A percentile compares a stretch with the other conserved stretches of the same genome.
These are phyloP conservation scores for Acrossocheilus fasciatus DNA, from an alignment of 2,797 vertebrate genomes.

Conservation along the genomic window DNA sequence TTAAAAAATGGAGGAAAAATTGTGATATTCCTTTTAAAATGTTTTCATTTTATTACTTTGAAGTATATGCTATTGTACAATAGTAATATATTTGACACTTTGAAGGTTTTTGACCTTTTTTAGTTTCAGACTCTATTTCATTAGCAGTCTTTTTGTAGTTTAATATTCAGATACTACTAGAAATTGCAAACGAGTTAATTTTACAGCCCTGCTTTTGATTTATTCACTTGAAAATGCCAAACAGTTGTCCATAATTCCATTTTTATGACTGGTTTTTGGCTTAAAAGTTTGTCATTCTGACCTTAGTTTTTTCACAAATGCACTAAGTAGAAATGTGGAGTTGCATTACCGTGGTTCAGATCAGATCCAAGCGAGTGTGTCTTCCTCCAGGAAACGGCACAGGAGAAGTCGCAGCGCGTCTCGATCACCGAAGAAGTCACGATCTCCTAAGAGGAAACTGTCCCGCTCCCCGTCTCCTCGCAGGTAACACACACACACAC, in stretches of 20 bases:
- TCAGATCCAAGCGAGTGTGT: background rate
- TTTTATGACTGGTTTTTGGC: background rate
- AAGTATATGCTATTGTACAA: background rate
- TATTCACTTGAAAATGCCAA: background rate
- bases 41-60: background rate
- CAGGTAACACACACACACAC: conserved; percentile 71
- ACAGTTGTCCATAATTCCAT: background rate
- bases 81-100: background rate
- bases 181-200: too few species aligned
- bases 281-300: background rate
- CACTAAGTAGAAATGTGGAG: background rate
- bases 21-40: too few species aligned
- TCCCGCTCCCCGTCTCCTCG: conserved; percentile 91
- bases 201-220: background rate
- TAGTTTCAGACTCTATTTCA: background rate
- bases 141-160: background rate
- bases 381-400: conserved; percentile 78
- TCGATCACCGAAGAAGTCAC: conserved; percentile 85
- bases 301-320: background rate
- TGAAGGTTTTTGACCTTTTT: background rate
- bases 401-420: conserved; percentile 87
- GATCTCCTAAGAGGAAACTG: conserved; percentile 88
- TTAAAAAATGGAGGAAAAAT: background rate
- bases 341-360: background rate
- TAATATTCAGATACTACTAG: background rate